These are phyloP conservation scores for Hucho hucho DNA, from an alignment of 2,113 vertebrate genomes.

Conservation along the genomic window DNA sequence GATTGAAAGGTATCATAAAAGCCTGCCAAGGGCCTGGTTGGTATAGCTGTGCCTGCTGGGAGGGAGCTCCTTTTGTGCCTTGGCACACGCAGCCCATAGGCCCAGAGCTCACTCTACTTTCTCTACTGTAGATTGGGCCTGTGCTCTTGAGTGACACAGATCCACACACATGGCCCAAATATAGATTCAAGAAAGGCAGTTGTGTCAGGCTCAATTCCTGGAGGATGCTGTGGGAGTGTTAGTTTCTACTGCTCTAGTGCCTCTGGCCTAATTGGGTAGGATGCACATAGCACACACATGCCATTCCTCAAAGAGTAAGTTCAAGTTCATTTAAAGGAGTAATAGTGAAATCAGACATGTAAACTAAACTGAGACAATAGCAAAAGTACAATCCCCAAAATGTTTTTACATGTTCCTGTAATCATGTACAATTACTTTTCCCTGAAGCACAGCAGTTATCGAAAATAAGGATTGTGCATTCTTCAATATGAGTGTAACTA, in stretches of 20 bases:
- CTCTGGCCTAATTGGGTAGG: conserved; percentile 70
- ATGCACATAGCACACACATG: conserved; percentile 47
- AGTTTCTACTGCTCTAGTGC: conserved; percentile 60
- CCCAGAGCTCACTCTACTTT: conserved; percentile 53
- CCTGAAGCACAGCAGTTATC: neutral
- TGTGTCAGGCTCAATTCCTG: conserved; percentile 69
- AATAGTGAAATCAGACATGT: conserved; percentile 63
- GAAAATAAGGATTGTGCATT: conserved; percentile 5
- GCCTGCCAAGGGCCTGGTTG: conserved; percentile 58
- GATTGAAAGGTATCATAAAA: conserved; percentile 80
- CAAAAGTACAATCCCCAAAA: conserved; percentile 43
- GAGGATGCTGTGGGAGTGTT: conserved; percentile 64
- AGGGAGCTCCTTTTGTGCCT: conserved; percentile 60
- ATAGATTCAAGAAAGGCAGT: conserved; percentile 69
- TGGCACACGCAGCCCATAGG: conserved; percentile 63
- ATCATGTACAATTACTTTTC: conserved; percentile 11
- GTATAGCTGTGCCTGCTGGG: conserved; percentile 47
- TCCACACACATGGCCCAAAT: conserved; percentile 71
- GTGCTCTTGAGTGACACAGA: conserved; percentile 70
- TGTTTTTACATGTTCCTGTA: conserved; percentile 10
- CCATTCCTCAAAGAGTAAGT: conserved; percentile 48
- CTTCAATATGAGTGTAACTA: conserved; percentile 13
- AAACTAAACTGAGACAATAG: conserved; percentile 63
- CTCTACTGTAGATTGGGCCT: conserved; percentile 28
- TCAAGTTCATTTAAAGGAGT: conserved; percentile 68